Conservation (phyloP, 2,888 invertebrate species). For the Alentia gelatinosa region DNA sequence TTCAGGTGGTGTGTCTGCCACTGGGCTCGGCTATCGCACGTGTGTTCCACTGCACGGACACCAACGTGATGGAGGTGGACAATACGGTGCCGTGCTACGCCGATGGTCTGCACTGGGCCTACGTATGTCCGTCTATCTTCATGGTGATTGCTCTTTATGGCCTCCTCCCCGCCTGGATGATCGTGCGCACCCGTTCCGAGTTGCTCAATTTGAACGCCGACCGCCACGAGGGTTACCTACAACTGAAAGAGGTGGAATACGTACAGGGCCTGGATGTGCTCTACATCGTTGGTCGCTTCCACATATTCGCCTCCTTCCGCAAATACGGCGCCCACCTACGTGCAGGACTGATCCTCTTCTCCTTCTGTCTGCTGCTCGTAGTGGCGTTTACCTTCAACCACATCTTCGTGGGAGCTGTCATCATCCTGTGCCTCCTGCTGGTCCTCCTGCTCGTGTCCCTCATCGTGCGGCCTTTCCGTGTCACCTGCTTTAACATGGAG, state of each 20-base stretch:
- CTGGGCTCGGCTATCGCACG: slow-evolving; percentile 70
- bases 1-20: slow-evolving; percentile 73
- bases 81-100: slow-evolving; percentile 70
- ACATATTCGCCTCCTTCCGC: slow-evolving; percentile 76
- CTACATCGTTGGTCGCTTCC: slow-evolving; percentile 73
- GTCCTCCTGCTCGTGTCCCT: slow-evolving; percentile 65
- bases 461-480: slow-evolving; percentile 72
- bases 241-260: slow-evolving; percentile 77
- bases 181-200: slow-evolving; percentile 63
- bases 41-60: slow-evolving; percentile 73
- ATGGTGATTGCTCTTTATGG: slow-evolving; percentile 68
- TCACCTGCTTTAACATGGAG: slow-evolving; percentile 72
- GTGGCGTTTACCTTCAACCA: slow-evolving; percentile 69
- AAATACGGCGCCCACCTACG: slow-evolving; percentile 71
- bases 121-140: slow-evolving; percentile 67
- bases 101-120: slow-evolving; percentile 70
- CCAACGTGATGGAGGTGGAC: slow-evolving; percentile 69
- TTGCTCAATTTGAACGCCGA: slow-evolving; percentile 69
- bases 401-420: slow-evolving; percentile 68
- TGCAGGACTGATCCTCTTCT: slow-evolving; percentile 68
- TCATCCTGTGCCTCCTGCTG: slow-evolving; percentile 64
- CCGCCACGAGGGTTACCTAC: slow-evolving; percentile 75
- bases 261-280: slow-evolving; percentile 74
- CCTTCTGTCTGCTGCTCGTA: slow-evolving; percentile 69
- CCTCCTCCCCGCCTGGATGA: slow-evolving; percentile 72